These are phyloP conservation scores for Scelioninae gen. 1 DNA, from an alignment of 2,888 invertebrate species.

Conservation along the genomic window DNA sequence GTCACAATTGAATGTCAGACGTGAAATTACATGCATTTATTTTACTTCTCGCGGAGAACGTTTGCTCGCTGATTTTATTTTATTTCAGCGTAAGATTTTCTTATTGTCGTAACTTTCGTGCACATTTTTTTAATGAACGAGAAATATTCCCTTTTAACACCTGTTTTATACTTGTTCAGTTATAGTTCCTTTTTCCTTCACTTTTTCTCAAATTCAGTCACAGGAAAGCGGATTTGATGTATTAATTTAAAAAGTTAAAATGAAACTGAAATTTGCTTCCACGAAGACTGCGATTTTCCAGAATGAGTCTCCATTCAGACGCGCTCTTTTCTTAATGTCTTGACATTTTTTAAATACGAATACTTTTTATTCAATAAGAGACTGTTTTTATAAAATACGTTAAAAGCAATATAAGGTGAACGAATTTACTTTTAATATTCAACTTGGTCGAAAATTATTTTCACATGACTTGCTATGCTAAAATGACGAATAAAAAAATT, in stretches of 20 bases:
- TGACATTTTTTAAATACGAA: no score
- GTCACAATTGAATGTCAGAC: constrained; percentile 48
- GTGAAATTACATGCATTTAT: constrained; percentile 51
- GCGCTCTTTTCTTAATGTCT: no score
- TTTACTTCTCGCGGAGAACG: constrained; percentile 27
- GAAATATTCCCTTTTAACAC: constrained; percentile 3
- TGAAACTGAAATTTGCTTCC: neutral
- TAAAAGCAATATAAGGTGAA: no score
- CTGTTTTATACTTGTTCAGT: neutral
- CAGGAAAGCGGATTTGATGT: neutral
- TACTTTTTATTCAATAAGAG: no score
- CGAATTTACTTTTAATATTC: no score
- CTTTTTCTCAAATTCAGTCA: neutral
- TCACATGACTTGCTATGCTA: no score
- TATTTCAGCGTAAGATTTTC: constrained; percentile 9
- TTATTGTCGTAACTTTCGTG: neutral
- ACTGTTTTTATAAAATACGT: no score
- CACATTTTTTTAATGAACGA: constrained; percentile 29
- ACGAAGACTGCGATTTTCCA: neutral
- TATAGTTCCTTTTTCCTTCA: constrained; percentile 5
- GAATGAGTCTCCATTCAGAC: neutral
- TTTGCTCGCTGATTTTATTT: constrained; percentile 34
- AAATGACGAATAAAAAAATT: no score
- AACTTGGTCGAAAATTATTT: no score
- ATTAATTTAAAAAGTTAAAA: constrained; percentile 16